A percentile compares a stretch with the other conserved stretches of the same genome.
Conservation (phyloP, 92 coral and sea anemone genomes). For the Siderastrea radians region DNA sequence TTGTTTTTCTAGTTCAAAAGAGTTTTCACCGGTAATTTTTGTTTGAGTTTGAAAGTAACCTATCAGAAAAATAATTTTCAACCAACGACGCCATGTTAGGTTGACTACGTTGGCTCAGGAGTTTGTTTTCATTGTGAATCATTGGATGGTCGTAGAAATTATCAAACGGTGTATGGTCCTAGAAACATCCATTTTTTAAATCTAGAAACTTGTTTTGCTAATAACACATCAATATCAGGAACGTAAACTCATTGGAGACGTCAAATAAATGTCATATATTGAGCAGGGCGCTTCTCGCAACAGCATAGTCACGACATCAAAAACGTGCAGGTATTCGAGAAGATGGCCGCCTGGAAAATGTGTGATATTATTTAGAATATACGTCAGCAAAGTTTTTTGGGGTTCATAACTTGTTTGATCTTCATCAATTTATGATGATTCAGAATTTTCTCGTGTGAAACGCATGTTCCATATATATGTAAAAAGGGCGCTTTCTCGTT, state of each 20-base stretch:
- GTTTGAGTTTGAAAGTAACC: too few species aligned
- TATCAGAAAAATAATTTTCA: too few species aligned
- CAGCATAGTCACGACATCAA: not conserved
- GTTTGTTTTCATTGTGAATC: too few species aligned
- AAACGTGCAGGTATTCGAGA: constrained; percentile 1
- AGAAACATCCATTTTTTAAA: not conserved
- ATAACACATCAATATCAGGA: constrained; percentile 8
- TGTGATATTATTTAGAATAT: not conserved
- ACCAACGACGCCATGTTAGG: too few species aligned
- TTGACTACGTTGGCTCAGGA: too few species aligned
- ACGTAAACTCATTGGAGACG: constrained; percentile 18
- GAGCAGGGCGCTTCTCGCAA: not conserved
- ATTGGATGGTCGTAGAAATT: too few species aligned
- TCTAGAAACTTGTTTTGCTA: not conserved
- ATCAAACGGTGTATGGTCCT: not conserved
- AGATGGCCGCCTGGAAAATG: not conserved
- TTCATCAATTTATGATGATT: not conserved
- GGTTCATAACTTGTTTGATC: not conserved
- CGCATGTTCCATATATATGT: too few species aligned
- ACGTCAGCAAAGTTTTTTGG: not conserved
- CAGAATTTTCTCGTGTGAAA: too few species aligned
- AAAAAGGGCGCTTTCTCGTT: too few species aligned
- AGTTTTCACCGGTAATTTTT: too few species aligned
- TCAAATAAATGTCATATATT: constrained; percentile 18
- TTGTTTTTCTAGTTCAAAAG: too few species aligned